Conservation (phyloP, 1,140 invertebrate genomes). For the Caenorhabditis brenneri region DNA sequence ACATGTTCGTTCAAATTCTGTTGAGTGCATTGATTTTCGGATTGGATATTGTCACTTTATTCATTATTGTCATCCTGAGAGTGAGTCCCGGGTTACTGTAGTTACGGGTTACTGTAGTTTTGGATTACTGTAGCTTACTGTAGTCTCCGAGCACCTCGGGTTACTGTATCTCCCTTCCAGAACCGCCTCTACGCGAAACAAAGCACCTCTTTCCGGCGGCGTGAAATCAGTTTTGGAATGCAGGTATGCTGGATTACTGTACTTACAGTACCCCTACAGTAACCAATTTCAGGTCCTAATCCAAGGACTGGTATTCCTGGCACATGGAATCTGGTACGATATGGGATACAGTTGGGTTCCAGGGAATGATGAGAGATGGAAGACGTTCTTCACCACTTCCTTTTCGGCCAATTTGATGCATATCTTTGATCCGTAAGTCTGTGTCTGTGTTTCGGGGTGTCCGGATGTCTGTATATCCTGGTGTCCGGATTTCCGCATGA, state of each 20-base stretch:
- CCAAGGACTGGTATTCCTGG: background rate
- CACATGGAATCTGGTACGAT: background rate
- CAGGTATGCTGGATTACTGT: background rate
- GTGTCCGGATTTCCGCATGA: too few relatives aligned
- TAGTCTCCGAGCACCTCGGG: too few relatives aligned
- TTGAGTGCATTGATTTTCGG: background rate
- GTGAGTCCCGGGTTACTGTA: background rate
- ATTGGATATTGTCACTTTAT: background rate
- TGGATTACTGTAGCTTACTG: too few relatives aligned
- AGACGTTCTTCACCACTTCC: background rate
- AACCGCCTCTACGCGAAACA: background rate
- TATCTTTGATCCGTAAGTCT: background rate
- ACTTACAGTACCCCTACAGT: background rate
- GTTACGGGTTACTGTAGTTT: background rate
- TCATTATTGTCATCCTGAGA: background rate
- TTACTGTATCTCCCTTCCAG: background rate
- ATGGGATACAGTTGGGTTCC: background rate
- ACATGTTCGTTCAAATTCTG: background rate
- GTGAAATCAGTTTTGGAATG: background rate
- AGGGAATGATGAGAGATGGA: background rate
- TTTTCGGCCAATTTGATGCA: background rate
- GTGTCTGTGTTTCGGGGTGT: background rate
- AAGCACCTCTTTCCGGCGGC: background rate
- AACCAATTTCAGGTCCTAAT: background rate
- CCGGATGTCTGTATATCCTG: too few relatives aligned